A percentile compares a stretch with the other conserved stretches of the same genome.
Evolutionary conservation across 2,888 invertebrate genomes (phyloP).

Genomic region (Nymphalis c-album): DNA sequence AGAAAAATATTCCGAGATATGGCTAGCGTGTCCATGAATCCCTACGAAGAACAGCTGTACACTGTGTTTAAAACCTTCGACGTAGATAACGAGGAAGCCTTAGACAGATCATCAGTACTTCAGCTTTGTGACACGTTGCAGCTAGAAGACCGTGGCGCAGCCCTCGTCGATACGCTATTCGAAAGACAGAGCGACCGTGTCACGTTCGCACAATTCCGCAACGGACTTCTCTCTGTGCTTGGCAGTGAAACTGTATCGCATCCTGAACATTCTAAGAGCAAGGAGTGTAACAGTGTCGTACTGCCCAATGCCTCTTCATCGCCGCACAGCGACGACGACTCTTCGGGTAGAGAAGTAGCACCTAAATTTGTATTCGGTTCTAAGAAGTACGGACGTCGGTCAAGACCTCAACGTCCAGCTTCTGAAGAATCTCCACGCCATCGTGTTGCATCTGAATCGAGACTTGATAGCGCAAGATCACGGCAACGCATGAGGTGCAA

Average conservation of each 20-base stretch:
- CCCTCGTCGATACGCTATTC: constrained; percentile 83
- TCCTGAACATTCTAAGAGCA: constrained; percentile 40
- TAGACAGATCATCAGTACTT: constrained; percentile 85
- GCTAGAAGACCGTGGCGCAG: constrained; percentile 86
- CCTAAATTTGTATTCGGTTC: constrained; percentile 87
- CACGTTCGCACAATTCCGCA: constrained; percentile 88
- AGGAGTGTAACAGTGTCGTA: constrained; percentile 46
- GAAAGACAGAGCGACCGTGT: constrained; percentile 71
- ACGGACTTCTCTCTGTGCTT: constrained; percentile 86
- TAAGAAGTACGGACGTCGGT: constrained; percentile 88
- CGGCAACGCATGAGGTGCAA: constrained; percentile 55
- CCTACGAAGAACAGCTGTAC: constrained; percentile 90
- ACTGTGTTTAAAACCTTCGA: constrained; percentile 91
- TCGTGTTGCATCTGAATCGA: constrained; percentile 62
- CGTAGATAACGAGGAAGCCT: constrained; percentile 84
- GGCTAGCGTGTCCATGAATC: constrained; percentile 81
- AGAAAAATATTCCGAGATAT: constrained; percentile 45
- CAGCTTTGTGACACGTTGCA: constrained; percentile 89
- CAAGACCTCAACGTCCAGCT: constrained; percentile 78
- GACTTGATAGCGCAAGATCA: constrained; percentile 54
- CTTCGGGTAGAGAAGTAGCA: constrained; percentile 86
- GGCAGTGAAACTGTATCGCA: constrained; percentile 73
- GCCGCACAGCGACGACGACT: constrained; percentile 72
- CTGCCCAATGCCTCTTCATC: constrained; percentile 43
- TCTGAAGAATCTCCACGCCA: constrained; percentile 47